phyloP scores from a whole-genome alignment of 2,797 vertebrate species.

The Denticeps clupeoides region DNA sequence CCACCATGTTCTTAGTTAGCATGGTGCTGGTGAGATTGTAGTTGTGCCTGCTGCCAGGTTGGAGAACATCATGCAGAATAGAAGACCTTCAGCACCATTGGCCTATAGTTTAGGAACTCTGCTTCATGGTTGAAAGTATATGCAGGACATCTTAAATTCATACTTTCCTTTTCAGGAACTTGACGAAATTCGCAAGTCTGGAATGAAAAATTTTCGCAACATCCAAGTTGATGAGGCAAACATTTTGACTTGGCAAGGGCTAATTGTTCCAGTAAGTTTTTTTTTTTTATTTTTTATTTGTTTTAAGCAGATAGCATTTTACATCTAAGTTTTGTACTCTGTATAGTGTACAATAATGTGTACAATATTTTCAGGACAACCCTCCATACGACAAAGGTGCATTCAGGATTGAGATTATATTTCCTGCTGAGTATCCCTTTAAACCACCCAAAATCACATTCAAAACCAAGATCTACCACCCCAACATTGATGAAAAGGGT shows the following conservation, averaged over 20 bases:
- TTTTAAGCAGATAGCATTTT: no score
- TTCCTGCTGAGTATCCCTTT: conserved; percentile 93
- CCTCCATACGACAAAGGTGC: conserved; percentile 94
- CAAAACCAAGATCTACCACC: conserved; percentile 98
- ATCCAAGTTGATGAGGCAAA: conserved; percentile 92
- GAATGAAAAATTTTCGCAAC: conserved; percentile 85
- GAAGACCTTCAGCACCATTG: no score
- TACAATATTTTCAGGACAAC: conserved; percentile 74
- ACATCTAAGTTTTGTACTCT: no score
- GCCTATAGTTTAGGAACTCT: no score
- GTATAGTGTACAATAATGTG: no score
- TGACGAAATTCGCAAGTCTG: conserved; percentile 83
- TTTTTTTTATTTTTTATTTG: background rate
- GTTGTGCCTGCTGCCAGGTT: no score
- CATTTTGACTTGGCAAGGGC: conserved; percentile 92
- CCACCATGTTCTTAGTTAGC: no score
- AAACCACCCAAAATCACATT: conserved; percentile 97
- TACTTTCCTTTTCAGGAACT: conserved; percentile 92
- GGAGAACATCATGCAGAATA: no score
- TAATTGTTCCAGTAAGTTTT: conserved; percentile 93
- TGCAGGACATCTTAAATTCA: no score
- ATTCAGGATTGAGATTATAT: conserved; percentile 92
- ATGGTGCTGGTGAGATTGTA: no score
- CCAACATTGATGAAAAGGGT: conserved; percentile 96
- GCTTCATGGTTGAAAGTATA: no score